These are phyloP conservation scores for Lepidothrix coronata DNA, from an alignment of 2,113 vertebrate genomes.

Conservation along the genomic window DNA sequence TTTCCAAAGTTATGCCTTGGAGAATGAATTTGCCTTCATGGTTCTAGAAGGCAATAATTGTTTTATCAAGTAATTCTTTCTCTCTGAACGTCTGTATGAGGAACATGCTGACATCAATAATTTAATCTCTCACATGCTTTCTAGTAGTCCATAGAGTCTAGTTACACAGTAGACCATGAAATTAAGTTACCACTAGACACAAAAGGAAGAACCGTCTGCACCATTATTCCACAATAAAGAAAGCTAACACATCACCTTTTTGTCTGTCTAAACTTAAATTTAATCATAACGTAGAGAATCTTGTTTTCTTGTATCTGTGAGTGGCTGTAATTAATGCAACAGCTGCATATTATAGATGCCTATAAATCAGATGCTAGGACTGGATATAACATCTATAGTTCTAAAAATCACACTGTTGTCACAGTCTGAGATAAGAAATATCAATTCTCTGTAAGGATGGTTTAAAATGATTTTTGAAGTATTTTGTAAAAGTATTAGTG, in stretches of 20 bases:
- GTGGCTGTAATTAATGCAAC: not conserved
- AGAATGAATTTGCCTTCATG: not conserved
- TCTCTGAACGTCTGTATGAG: not conserved
- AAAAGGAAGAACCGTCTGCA: not conserved
- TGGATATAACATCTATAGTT: not conserved
- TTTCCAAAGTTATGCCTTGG: not conserved
- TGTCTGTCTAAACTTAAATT: not conserved
- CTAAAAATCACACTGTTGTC: not conserved
- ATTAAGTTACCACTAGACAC: not conserved
- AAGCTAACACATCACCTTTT: not conserved
- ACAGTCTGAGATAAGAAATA: not conserved
- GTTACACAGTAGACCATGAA: constrained; percentile 22
- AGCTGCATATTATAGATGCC: not conserved
- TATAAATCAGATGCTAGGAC: not conserved
- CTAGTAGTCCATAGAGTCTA: not conserved
- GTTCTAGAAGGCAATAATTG: not conserved
- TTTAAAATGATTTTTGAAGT: not conserved
- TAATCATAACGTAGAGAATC: not conserved
- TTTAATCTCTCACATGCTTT: not conserved
- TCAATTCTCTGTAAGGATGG: not conserved
- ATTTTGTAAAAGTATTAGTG: not conserved
- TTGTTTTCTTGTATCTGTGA: not conserved
- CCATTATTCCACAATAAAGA: not conserved
- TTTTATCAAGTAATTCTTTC: not conserved
- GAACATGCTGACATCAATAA: not conserved